A percentile compares a stretch with the other conserved stretches of the same genome.
These are phyloP conservation scores for Drosophila birchii DNA, from an alignment of 2,888 invertebrate genomes.

Conservation along the genomic window DNA sequence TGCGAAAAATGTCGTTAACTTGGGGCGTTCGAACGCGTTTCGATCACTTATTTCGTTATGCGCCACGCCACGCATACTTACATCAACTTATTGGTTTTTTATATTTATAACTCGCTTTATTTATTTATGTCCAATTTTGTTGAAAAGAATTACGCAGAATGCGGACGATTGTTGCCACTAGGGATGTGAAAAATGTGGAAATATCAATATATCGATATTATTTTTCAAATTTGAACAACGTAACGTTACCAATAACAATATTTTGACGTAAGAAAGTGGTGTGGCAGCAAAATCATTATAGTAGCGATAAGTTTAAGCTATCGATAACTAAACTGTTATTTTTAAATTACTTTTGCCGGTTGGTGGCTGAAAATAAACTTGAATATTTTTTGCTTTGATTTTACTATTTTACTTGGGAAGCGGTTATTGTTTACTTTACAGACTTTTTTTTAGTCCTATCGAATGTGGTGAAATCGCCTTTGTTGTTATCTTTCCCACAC, in stretches of 20 bases:
- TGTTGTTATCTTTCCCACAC: conserved; percentile 58
- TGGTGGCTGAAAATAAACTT: background rate
- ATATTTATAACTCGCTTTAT: conserved; percentile 34
- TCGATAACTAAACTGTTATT: background rate
- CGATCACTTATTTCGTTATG: conserved; percentile 20
- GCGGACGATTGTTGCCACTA: no score
- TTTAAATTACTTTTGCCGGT: background rate
- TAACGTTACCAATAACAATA: no score
- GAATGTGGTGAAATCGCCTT: conserved; percentile 37
- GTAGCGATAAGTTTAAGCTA: background rate
- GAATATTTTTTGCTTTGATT: background rate
- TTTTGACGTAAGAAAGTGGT: background rate
- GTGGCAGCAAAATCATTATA: no score
- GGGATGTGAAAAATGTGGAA: no score
- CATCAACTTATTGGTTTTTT: conserved; percentile 47
- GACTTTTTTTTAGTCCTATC: conserved; percentile 20
- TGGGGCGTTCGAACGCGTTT: conserved; percentile 29
- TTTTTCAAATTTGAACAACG: no score
- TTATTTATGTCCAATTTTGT: conserved; percentile 25
- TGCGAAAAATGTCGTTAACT: conserved; percentile 46
- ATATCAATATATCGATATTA: no score
- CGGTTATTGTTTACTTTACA: conserved; percentile 12
- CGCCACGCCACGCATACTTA: conserved; percentile 60
- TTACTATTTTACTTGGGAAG: background rate
- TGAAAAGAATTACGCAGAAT: conserved; percentile 70